A percentile compares a stretch with the other conserved stretches of the same genome.
Conservation (phyloP, 1,140 invertebrate species). For the Orius insidiosus region DNA sequence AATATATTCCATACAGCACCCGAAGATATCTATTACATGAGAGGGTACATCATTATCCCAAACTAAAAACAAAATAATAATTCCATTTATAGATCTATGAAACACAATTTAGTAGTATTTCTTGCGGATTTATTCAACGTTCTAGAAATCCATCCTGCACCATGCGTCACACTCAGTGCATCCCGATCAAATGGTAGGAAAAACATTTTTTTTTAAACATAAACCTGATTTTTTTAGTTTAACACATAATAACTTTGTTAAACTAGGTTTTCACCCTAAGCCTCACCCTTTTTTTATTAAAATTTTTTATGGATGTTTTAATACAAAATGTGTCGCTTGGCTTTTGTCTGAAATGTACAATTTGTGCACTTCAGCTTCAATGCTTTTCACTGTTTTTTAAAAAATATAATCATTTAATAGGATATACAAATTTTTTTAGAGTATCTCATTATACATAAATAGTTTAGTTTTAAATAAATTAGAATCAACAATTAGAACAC, state of each 20-base stretch:
- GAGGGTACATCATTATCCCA: constrained; percentile 48
- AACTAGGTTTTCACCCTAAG: too few relatives aligned
- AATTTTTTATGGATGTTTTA: too few relatives aligned
- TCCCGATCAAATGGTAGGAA: constrained; percentile 20
- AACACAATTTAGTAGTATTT: constrained; percentile 83
- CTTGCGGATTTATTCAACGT: constrained; percentile 91
- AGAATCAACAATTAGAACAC: not conserved
- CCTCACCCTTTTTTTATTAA: too few relatives aligned
- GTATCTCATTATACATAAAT: not conserved
- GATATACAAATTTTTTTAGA: not conserved
- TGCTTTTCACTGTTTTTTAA: too few relatives aligned
- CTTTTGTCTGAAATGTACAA: too few relatives aligned
- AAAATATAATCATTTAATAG: too few relatives aligned
- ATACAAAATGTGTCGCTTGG: too few relatives aligned
- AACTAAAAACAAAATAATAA: too few relatives aligned
- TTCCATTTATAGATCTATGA: constrained; percentile 56
- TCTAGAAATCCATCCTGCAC: constrained; percentile 81
- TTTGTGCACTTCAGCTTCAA: too few relatives aligned
- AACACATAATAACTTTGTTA: not conserved
- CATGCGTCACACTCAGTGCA: constrained; percentile 53
- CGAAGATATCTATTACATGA: constrained; percentile 90
- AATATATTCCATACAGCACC: constrained; percentile 88
- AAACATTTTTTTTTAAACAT: not conserved
- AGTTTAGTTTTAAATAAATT: constrained; percentile 2
- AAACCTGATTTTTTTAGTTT: not conserved